Conservation (phyloP, 1,140 invertebrate species). For the Bombus impatiens region DNA sequence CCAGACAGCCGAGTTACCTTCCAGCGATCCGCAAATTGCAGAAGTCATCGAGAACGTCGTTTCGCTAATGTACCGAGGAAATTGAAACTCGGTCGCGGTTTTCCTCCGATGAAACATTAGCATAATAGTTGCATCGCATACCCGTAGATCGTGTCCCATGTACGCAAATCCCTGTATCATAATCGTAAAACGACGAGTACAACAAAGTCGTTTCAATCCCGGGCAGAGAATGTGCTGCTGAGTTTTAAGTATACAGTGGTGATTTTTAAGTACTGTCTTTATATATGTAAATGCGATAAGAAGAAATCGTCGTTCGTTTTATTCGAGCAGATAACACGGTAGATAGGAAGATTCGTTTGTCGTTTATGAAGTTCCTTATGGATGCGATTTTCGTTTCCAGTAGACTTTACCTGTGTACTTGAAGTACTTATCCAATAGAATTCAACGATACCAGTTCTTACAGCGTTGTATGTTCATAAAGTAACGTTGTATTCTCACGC, state of each 20-base stretch:
- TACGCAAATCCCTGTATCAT: conserved; percentile 33
- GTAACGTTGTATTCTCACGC: no score
- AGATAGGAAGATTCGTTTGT: neutral
- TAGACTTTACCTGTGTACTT: neutral
- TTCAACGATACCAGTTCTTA: no score
- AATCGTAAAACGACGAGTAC: conserved; percentile 29
- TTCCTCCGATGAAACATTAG: conserved; percentile 23
- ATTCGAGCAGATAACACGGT: neutral
- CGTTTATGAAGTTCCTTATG: no score
- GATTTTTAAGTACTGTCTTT: no score
- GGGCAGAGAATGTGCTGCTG: neutral
- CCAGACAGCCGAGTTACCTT: neutral
- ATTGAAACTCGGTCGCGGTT: conserved; percentile 36
- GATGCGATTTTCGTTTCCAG: no score
- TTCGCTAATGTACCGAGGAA: conserved; percentile 24
- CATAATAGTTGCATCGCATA: conserved; percentile 13
- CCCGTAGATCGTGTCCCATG: neutral
- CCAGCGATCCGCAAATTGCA: neutral
- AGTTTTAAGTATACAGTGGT: no score
- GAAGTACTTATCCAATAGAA: no score
- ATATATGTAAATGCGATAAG: no score
- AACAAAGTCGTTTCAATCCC: neutral
- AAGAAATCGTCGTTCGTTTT: neutral
- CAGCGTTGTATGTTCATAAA: no score
- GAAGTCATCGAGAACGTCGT: conserved; percentile 5